These are phyloP conservation scores for Hipposideros larvatus DNA, from an alignment of 2,797 vertebrate species.

Conservation along the genomic window DNA sequence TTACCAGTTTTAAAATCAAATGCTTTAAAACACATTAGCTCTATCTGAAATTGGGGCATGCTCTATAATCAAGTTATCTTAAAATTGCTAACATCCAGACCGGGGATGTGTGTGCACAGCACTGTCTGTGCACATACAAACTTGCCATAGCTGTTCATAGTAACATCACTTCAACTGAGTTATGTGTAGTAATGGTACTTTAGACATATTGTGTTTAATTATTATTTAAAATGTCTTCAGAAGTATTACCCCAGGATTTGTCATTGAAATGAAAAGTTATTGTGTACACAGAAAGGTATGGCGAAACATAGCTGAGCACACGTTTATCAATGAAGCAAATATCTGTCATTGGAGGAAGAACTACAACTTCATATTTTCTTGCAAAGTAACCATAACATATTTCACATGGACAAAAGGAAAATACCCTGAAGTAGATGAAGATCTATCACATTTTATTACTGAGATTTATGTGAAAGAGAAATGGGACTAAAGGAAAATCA, in stretches of 20 bases:
- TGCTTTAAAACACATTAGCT: not conserved
- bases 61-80: not conserved
- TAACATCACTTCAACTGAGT: not conserved
- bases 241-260: not conserved
- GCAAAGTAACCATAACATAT: not conserved
- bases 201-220: not conserved
- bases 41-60: not conserved
- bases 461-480: conserved; percentile 1
- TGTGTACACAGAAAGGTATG: not conserved
- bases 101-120: not conserved
- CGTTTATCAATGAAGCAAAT: not conserved
- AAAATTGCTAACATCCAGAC: not conserved
- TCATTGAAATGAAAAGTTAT: not conserved
- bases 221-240: not conserved
- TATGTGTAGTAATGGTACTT: not conserved
- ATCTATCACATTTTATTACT: conserved; percentile 17
- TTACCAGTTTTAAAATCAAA: not conserved
- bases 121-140: not conserved
- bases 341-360: not conserved
- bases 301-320: not conserved
- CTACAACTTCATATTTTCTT: not conserved
- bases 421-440: not conserved
- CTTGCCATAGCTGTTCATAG: not conserved
- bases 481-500: not conserved
- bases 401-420: not conserved